Evolutionary conservation across 2,113 vertebrate genomes (phyloP).

Genomic region (Patagioenas fasciata): DNA sequence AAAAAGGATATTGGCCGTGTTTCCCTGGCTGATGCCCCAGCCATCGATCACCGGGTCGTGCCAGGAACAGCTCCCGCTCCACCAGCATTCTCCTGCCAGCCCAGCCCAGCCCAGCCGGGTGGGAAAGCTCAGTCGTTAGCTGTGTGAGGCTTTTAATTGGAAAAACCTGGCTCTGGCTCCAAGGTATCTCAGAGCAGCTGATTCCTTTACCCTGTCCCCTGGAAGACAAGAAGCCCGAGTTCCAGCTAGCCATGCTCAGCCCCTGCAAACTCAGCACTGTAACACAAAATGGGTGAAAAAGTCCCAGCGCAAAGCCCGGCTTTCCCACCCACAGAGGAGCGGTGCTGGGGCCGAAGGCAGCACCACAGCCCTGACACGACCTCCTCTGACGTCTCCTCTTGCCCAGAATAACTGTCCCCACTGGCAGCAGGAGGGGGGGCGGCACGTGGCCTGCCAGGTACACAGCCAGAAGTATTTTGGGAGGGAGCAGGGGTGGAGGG

Average conservation of each 20-base stretch:
- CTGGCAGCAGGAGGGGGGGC: rapidly evolving
- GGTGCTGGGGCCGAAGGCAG: background rate
- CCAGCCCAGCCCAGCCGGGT: background rate
- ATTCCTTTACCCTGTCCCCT: background rate
- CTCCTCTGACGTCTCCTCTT: background rate
- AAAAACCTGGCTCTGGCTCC: background rate
- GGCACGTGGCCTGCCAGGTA: background rate
- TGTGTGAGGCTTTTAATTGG: rapidly evolving
- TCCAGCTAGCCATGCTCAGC: rapidly evolving
- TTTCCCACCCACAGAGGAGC: background rate
- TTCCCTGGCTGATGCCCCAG: background rate
- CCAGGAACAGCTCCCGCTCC: background rate
- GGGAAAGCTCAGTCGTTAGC: background rate
- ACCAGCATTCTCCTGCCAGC: background rate
- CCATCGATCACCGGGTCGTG: background rate
- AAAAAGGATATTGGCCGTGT: background rate
- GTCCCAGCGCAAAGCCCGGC: rapidly evolving
- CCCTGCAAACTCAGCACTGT: background rate
- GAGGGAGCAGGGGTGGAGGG: background rate
- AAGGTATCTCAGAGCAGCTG: rapidly evolving
- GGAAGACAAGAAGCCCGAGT: background rate
- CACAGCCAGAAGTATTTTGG: background rate
- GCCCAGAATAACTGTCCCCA: background rate
- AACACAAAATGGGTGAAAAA: background rate
- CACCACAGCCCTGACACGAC: background rate